A percentile compares a stretch with the other conserved stretches of the same genome.
Conservation (phyloP, 2,113 vertebrate species). For the Dromaius novaehollandiae region DNA sequence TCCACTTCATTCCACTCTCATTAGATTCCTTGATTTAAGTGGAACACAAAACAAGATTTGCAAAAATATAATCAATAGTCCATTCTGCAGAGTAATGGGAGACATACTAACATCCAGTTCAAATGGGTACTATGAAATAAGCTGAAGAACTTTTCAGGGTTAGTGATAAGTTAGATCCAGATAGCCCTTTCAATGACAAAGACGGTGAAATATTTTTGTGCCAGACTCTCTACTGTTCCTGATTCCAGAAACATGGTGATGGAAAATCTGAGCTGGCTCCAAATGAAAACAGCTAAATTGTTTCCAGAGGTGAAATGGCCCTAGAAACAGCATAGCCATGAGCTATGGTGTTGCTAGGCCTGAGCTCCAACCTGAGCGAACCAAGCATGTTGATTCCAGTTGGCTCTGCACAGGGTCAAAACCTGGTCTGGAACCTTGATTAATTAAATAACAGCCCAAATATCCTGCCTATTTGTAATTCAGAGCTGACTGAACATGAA, state of each 20-base stretch:
- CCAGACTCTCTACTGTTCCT: not conserved
- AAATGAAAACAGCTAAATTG: not conserved
- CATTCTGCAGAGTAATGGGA: not conserved
- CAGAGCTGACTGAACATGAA: not conserved
- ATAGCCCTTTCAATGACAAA: not conserved
- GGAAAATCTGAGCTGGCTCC: not conserved
- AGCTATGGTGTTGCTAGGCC: not conserved
- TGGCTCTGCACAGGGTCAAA: not conserved
- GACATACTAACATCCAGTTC: not conserved
- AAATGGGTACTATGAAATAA: not conserved
- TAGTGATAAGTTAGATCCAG: not conserved
- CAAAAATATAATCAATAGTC: not conserved
- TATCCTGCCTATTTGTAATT: not conserved
- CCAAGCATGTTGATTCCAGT: not conserved
- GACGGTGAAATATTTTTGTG: not conserved
- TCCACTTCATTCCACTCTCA: not conserved
- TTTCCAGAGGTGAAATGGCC: not conserved
- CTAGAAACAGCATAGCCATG: not conserved
- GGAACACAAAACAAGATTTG: not conserved
- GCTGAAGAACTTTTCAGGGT: not conserved
- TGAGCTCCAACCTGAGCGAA: not conserved
- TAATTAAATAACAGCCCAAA: conserved; percentile 3
- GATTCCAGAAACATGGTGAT: not conserved
- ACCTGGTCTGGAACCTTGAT: not conserved
- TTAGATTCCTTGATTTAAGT: not conserved